These are phyloP conservation scores for Lithophane leautieri DNA, from an alignment of 2,888 invertebrate genomes.

Conservation along the genomic window DNA sequence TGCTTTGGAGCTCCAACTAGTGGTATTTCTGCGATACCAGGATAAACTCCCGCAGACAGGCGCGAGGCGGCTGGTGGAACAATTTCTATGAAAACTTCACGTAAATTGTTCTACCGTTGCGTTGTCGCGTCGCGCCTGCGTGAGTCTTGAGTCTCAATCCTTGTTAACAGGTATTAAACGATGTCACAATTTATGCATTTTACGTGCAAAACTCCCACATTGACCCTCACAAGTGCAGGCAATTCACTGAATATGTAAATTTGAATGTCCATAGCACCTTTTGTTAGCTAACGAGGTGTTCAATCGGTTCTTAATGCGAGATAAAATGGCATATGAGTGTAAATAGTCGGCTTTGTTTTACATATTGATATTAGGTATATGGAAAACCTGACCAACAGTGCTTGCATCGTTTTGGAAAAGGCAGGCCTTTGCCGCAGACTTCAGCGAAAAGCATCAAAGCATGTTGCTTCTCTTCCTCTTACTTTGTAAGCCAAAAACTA, in stretches of 20 bases:
- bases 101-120: no score
- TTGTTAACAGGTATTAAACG: conserved; percentile 33
- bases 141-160: conserved; percentile 9
- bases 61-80: no score
- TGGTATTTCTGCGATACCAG: neutral
- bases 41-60: neutral
- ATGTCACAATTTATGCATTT: conserved; percentile 37
- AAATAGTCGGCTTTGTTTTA: conserved; percentile 34
- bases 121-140: no score
- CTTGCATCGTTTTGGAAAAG: neutral
- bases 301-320: conserved; percentile 32
- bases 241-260: conserved; percentile 51
- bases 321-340: conserved; percentile 18
- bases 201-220: conserved; percentile 24
- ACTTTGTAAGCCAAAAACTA: neutral
- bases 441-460: neutral
- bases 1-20: neutral
- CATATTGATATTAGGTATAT: conserved; percentile 15
- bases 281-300: conserved; percentile 50
- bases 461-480: neutral
- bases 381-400: no score
- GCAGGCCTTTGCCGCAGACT: no score
- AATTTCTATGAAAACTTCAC: no score
- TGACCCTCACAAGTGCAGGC: conserved; percentile 23
- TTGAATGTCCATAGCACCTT: conserved; percentile 16